These are phyloP conservation scores for Drosophila robusta DNA, from an alignment of 2,888 invertebrate species.

Conservation along the genomic window DNA sequence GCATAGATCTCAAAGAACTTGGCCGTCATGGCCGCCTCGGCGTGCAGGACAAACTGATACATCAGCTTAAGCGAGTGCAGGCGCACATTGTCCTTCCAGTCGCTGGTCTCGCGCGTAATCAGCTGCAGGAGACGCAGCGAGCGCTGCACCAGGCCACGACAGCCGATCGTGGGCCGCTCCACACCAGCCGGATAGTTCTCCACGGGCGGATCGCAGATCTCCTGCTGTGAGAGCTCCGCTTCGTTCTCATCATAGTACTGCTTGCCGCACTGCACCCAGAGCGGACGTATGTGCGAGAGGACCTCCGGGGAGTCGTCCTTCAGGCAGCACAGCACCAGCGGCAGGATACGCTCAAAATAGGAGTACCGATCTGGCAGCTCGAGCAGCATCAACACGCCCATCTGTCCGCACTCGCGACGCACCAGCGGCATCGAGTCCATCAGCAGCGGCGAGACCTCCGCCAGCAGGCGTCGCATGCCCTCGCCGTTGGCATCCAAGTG, in stretches of 20 bases:
- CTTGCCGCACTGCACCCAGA: constrained; percentile 91
- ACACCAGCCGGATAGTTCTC: constrained; percentile 90
- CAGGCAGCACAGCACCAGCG: constrained; percentile 92
- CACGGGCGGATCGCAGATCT: constrained; percentile 89
- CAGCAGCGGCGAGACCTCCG: constrained; percentile 93
- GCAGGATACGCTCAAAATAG: constrained; percentile 93
- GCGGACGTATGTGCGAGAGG: constrained; percentile 87
- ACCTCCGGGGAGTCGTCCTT: constrained; percentile 93
- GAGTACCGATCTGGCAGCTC: constrained; percentile 94
- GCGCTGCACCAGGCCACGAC: constrained; percentile 91
- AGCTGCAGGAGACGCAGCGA: constrained; percentile 85
- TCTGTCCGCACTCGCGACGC: constrained; percentile 90
- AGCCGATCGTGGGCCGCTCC: constrained; percentile 94
- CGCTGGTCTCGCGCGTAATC: constrained; percentile 81
- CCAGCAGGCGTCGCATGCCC: constrained; percentile 89
- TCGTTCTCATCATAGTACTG: constrained; percentile 95
- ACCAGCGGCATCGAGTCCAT: constrained; percentile 94
- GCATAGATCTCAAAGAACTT: constrained; percentile 84
- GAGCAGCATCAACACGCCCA: constrained; percentile 92
- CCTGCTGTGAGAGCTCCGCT: constrained; percentile 93
- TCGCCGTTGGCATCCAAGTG: constrained; percentile 89
- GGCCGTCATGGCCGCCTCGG: constrained; percentile 83
- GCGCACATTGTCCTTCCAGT: constrained; percentile 85
- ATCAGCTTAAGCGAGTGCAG: constrained; percentile 83
- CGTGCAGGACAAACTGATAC: constrained; percentile 84